phyloP scores from a whole-genome alignment of 2,888 invertebrate species.

The Urechis unicinctus region DNA sequence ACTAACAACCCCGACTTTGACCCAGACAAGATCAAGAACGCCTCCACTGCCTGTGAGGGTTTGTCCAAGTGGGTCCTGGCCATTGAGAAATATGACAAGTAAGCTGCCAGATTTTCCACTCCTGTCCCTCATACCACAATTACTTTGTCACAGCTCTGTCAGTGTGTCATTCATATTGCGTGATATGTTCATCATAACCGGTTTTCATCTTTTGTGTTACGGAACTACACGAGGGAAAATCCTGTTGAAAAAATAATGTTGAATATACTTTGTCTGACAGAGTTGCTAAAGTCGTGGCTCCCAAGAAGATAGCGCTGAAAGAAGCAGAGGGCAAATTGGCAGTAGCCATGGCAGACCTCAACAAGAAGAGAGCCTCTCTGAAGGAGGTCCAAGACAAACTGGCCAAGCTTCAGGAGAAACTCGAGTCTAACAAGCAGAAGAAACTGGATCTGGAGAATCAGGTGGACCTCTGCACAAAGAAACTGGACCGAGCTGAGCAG shows the following conservation, averaged over 20 bases:
- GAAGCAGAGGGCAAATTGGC: conserved; percentile 46
- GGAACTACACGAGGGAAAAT: no score
- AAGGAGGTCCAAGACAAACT: conserved; percentile 52
- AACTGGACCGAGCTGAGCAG: conserved; percentile 51
- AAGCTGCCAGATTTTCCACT: no score
- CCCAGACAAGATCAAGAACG: conserved; percentile 79
- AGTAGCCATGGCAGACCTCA: conserved; percentile 47
- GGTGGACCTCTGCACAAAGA: conserved; percentile 50
- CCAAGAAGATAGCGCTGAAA: conserved; percentile 50
- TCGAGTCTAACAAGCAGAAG: conserved; percentile 49
- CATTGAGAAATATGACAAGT: conserved; percentile 51
- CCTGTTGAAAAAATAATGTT: no score
- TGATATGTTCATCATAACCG: no score
- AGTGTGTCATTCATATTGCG: no score
- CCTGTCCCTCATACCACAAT: no score
- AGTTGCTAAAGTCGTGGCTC: conserved; percentile 52
- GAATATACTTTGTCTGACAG: no score
- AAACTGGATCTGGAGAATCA: conserved; percentile 49
- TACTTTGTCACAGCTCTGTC: no score
- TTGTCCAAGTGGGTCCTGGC: conserved; percentile 50
- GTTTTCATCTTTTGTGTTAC: no score
- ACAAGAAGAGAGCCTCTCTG: conserved; percentile 49
- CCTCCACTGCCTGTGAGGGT: conserved; percentile 86
- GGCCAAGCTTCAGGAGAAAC: conserved; percentile 43
- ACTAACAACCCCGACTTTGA: conserved; percentile 76